phyloP scores from a whole-genome alignment of 2,888 invertebrate genomes.

The Caenorhabditis doughertyi region DNA sequence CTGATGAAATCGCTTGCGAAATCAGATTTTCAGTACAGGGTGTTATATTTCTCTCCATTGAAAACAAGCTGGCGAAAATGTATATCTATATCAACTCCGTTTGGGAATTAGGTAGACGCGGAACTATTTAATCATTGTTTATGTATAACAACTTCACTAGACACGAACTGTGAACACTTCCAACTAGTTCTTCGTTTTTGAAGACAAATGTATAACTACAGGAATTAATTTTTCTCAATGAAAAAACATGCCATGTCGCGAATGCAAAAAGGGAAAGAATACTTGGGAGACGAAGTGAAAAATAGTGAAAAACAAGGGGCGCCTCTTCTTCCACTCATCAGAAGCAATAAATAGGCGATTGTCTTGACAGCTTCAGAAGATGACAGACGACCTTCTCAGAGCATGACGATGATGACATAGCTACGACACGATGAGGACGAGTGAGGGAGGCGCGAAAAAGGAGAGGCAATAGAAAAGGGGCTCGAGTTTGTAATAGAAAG shows the following conservation, averaged over 20 bases:
- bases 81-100: background rate
- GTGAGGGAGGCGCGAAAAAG: conserved; percentile 45
- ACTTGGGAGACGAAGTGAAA: background rate
- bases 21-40: background rate
- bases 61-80: no score
- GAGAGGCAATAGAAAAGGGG: conserved; percentile 5
- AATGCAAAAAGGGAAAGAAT: conserved; percentile 9
- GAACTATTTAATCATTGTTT: conserved; percentile 8
- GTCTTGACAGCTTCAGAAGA: conserved; percentile 47
- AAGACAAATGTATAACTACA: conserved; percentile 8
- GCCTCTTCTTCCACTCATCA: conserved; percentile 36
- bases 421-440: conserved; percentile 8
- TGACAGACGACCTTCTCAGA: conserved; percentile 44
- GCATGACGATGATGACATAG: conserved; percentile 36
- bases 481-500: conserved; percentile 17
- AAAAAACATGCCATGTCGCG: conserved; percentile 7
- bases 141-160: background rate
- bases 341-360: conserved; percentile 51
- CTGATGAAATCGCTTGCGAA: background rate
- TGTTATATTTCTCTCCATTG: no score
- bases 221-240: conserved; percentile 10
- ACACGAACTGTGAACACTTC: conserved; percentile 1
- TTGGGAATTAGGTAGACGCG: conserved; percentile 1
- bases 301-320: conserved; percentile 23
- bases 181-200: conserved; percentile 6